These are phyloP conservation scores for Mythimna vitellina DNA, from an alignment of 2,888 invertebrate species.

Conservation along the genomic window DNA sequence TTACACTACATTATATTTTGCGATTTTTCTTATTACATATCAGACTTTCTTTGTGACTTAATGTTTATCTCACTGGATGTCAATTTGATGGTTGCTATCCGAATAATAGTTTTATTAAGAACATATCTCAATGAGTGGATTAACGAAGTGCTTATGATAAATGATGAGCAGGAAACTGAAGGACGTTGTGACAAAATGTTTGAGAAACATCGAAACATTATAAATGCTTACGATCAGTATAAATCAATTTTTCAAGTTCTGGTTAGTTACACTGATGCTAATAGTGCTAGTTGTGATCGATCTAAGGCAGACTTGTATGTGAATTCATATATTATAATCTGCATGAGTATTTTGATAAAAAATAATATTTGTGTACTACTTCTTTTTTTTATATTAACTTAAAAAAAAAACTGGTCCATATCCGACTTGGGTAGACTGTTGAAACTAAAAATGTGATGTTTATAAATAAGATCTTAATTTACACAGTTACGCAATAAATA, in stretches of 20 bases:
- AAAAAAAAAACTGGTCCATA: too few relatives aligned
- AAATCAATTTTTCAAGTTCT: constrained; percentile 10
- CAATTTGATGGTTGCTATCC: constrained; percentile 11
- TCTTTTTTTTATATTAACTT: too few relatives aligned
- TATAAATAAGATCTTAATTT: too few relatives aligned
- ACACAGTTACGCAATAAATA: too few relatives aligned
- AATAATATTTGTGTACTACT: too few relatives aligned
- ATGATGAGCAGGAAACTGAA: not conserved
- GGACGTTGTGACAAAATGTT: not conserved
- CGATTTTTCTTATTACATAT: not conserved
- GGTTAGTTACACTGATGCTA: constrained; percentile 1
- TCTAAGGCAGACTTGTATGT: not conserved
- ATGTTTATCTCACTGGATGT: not conserved
- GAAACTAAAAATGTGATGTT: too few relatives aligned
- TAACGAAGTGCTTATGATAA: not conserved
- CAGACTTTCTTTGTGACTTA: not conserved
- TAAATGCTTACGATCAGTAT: constrained; percentile 16
- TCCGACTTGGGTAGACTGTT: too few relatives aligned
- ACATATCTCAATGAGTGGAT: constrained; percentile 22
- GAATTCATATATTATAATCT: too few relatives aligned
- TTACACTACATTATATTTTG: not conserved
- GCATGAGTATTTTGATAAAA: too few relatives aligned
- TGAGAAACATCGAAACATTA: constrained; percentile 2
- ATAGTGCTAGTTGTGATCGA: not conserved
- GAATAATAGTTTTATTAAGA: constrained; percentile 16